Evolutionary conservation across 2,797 vertebrate species (phyloP).

Genomic region (Sebastes wilsoni): DNA sequence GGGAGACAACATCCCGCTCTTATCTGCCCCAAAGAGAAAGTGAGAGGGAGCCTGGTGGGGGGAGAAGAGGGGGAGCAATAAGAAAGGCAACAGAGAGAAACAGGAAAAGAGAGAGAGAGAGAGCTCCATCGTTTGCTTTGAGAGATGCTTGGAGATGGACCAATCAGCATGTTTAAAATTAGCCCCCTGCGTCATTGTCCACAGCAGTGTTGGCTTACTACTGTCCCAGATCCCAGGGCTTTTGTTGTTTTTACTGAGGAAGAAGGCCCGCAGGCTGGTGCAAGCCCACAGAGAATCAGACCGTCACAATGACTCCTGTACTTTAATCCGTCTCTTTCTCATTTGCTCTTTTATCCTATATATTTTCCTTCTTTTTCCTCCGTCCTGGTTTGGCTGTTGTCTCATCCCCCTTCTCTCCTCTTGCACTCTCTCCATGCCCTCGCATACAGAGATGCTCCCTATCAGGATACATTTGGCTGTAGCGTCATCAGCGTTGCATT

Average conservation of each 20-base stretch:
- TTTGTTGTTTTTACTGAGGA: constrained; percentile 27
- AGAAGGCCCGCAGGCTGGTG: constrained; percentile 15
- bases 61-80: neutral
- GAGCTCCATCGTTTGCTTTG: constrained; percentile 20
- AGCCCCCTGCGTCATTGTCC: constrained; percentile 50
- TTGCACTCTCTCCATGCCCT: neutral
- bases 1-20: constrained; percentile 35
- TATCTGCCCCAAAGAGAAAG: constrained; percentile 40
- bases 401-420: neutral
- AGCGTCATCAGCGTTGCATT: constrained; percentile 56
- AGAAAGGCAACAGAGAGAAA: neutral
- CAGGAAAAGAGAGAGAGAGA: neutral
- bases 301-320: constrained; percentile 6
- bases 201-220: constrained; percentile 24
- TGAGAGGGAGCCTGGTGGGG: neutral
- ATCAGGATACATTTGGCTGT: constrained; percentile 67
- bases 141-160: constrained; percentile 42
- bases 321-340: constrained; percentile 6
- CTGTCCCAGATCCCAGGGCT: constrained; percentile 28
- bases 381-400: constrained; percentile 3
- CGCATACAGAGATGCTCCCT: constrained; percentile 25
- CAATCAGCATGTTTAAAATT: constrained; percentile 68
- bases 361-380: neutral
- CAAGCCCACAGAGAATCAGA: constrained; percentile 20
- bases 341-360: neutral